These are phyloP conservation scores for Nasonia oneida DNA, from an alignment of 2,888 invertebrate species.

Conservation along the genomic window DNA sequence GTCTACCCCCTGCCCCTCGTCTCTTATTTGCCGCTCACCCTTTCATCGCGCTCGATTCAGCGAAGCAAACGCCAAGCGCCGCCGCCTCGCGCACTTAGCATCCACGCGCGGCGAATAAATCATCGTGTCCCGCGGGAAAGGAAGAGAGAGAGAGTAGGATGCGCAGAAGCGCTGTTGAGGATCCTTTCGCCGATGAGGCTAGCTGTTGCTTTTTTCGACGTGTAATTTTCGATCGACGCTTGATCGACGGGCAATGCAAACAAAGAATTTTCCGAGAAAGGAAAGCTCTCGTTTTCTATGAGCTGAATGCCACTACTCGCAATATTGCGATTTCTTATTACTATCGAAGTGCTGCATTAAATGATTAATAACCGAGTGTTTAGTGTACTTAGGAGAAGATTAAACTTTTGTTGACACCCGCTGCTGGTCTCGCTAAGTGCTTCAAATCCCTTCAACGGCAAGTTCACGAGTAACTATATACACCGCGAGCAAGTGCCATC, in stretches of 20 bases:
- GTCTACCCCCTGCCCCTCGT: background rate
- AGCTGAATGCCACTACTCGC: too few species aligned
- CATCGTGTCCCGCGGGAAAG: conserved; percentile 42
- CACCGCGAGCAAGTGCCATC: background rate
- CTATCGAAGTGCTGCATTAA: background rate
- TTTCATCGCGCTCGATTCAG: conserved; percentile 11
- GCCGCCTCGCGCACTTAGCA: conserved; percentile 36
- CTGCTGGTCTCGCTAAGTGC: background rate
- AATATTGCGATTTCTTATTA: too few species aligned
- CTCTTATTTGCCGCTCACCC: background rate
- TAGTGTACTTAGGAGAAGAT: background rate
- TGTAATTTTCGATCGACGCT: conserved; percentile 2
- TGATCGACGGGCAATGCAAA: background rate
- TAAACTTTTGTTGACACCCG: conserved; percentile 1
- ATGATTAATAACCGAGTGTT: background rate
- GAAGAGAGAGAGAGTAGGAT: background rate
- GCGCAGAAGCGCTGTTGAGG: background rate
- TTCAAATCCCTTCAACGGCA: background rate
- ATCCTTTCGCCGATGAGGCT: background rate
- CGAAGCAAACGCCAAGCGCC: background rate
- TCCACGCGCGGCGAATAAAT: conserved; percentile 47
- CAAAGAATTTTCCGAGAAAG: too few species aligned
- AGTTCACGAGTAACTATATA: background rate
- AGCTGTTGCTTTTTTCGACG: background rate
- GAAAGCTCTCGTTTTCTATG: too few species aligned